These are phyloP conservation scores for Pangasianodon hypophthalmus DNA, from an alignment of 2,113 vertebrate species.

Conservation along the genomic window DNA sequence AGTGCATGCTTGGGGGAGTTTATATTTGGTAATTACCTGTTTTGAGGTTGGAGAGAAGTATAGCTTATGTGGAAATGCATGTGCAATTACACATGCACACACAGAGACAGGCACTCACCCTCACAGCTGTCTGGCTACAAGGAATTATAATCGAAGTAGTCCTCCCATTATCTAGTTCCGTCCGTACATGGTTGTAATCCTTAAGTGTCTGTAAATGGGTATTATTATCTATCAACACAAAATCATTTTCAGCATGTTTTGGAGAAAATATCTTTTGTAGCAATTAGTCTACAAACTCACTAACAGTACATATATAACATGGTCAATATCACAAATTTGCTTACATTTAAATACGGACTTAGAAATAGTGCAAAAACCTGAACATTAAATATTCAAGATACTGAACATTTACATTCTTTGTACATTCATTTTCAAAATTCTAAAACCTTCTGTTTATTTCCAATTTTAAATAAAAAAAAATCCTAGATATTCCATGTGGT, in stretches of 20 bases:
- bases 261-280: slow-evolving; percentile 11
- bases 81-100: background rate
- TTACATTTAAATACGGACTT: background rate
- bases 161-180: slow-evolving; percentile 9
- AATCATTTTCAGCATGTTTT: slow-evolving; percentile 25
- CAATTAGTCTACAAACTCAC: background rate
- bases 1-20: slow-evolving; percentile 34
- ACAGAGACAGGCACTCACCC: background rate
- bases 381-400: background rate
- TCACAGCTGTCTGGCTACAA: slow-evolving; percentile 7
- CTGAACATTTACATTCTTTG: too few species aligned
- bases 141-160: slow-evolving; percentile 29
- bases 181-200: slow-evolving; percentile 22
- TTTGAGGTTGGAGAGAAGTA: slow-evolving; percentile 6
- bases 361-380: background rate
- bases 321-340: background rate
- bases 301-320: background rate
- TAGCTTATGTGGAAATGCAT: slow-evolving; percentile 15
- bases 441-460: too few species aligned
- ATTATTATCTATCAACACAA: slow-evolving; percentile 27
- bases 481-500: too few species aligned
- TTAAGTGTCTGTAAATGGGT: slow-evolving; percentile 11
- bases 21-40: slow-evolving; percentile 41
- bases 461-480: too few species aligned
- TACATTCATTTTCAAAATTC: too few species aligned